These are phyloP conservation scores for Podilymbus podiceps DNA, from an alignment of 2,113 vertebrate genomes.

Conservation along the genomic window DNA sequence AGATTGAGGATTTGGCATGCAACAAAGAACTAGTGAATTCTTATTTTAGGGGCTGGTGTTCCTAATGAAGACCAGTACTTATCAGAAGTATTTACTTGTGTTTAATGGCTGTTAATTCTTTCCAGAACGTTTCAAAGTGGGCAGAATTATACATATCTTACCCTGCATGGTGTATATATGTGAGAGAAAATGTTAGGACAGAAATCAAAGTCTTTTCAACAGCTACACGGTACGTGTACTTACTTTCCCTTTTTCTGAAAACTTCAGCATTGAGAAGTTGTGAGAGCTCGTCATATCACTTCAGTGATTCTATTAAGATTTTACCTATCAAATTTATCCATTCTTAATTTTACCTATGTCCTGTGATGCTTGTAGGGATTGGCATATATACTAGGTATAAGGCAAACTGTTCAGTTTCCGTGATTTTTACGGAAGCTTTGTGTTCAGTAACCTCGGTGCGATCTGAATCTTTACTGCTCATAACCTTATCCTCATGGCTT, in stretches of 20 bases:
- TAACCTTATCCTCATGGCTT: background rate
- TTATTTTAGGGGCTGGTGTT: background rate
- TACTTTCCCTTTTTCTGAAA: background rate
- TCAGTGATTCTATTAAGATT: background rate
- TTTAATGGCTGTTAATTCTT: background rate
- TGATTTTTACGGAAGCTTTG: background rate
- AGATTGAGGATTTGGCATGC: background rate
- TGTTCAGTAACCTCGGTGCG: background rate
- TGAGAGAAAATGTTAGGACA: background rate
- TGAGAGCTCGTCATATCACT: background rate
- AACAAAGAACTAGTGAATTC: background rate
- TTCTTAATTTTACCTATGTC: background rate
- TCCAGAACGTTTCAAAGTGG: background rate
- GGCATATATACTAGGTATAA: too few relatives aligned
- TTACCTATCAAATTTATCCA: background rate
- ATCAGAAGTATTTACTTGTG: background rate
- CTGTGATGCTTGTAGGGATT: background rate
- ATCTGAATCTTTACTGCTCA: background rate
- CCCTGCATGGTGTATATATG: accelerated
- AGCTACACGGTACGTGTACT: background rate
- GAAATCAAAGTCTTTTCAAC: background rate
- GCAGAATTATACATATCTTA: background rate
- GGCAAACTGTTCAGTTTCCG: background rate
- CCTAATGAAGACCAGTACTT: background rate
- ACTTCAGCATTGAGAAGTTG: background rate